These are phyloP conservation scores for Pseudochirops corinnae DNA, from an alignment of 2,797 vertebrate genomes.

Conservation along the genomic window DNA sequence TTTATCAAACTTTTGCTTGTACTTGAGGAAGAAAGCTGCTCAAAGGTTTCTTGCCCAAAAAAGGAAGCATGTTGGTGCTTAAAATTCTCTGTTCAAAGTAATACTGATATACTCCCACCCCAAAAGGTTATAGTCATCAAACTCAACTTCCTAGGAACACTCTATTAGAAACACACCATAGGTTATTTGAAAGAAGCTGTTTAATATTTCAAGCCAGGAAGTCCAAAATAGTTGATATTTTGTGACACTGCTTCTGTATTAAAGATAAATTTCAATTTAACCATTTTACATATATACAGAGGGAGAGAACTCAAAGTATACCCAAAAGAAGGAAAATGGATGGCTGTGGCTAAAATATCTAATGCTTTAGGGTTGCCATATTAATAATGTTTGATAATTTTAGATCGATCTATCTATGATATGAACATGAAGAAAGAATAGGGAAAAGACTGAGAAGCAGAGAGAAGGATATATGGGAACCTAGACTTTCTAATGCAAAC, in stretches of 20 bases:
- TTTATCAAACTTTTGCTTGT: conserved; percentile 36
- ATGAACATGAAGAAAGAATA: conserved; percentile 35
- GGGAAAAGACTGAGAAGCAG: conserved; percentile 3
- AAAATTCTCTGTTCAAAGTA: conserved; percentile 68
- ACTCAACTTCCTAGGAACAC: conserved; percentile 41
- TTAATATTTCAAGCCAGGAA: conserved; percentile 59
- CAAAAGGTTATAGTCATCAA: conserved; percentile 55
- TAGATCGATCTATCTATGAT: neutral
- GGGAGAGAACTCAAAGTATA: conserved; percentile 27
- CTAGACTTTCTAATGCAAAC: conserved; percentile 43
- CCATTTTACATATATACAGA: conserved; percentile 24
- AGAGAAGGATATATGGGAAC: conserved; percentile 35
- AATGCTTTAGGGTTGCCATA: conserved; percentile 17
- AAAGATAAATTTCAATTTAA: conserved; percentile 46
- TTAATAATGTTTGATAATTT: conserved; percentile 54
- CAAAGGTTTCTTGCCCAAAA: conserved; percentile 51
- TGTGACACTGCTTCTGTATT: conserved; percentile 53
- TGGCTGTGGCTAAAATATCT: conserved; percentile 26
- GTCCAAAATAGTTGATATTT: conserved; percentile 64
- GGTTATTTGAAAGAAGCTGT: conserved; percentile 20
- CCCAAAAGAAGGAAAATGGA: conserved; percentile 47
- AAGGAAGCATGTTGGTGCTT: conserved; percentile 30
- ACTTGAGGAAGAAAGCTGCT: conserved; percentile 62
- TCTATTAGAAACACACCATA: conserved; percentile 57
- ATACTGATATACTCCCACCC: conserved; percentile 46